Conservation (phyloP, 2,888 invertebrate species). For the Cantharis lateralis region DNA sequence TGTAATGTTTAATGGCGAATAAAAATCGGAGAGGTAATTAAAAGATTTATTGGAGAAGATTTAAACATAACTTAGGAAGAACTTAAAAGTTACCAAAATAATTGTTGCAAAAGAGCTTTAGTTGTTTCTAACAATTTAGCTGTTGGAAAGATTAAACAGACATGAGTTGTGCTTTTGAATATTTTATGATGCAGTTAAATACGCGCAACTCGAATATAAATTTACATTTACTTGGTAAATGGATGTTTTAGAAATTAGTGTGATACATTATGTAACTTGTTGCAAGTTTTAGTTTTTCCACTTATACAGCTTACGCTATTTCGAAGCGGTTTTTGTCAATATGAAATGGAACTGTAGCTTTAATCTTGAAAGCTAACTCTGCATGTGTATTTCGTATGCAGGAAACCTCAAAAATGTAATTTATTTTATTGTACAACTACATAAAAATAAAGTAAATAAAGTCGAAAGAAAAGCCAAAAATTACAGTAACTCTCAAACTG, state of each 20-base stretch:
- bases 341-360: background rate
- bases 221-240: background rate
- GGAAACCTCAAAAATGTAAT: background rate
- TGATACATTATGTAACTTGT: background rate
- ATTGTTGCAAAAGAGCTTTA: background rate
- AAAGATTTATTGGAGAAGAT: background rate
- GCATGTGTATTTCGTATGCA: background rate
- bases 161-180: background rate
- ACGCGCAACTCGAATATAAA: background rate
- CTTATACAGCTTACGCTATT: background rate
- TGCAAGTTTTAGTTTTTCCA: background rate
- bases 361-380: background rate
- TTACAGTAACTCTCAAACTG: background rate
- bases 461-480: background rate
- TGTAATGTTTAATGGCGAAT: background rate
- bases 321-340: background rate
- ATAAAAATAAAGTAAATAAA: background rate
- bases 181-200: background rate
- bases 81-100: background rate
- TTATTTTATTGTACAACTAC: background rate
- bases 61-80: background rate
- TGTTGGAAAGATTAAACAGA: background rate
- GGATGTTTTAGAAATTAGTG: background rate
- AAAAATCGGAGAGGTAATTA: background rate
- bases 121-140: background rate